Base-by-base conservation (phyloP, 2,797 vertebrate species). In the Malacoraja senta region DNA sequence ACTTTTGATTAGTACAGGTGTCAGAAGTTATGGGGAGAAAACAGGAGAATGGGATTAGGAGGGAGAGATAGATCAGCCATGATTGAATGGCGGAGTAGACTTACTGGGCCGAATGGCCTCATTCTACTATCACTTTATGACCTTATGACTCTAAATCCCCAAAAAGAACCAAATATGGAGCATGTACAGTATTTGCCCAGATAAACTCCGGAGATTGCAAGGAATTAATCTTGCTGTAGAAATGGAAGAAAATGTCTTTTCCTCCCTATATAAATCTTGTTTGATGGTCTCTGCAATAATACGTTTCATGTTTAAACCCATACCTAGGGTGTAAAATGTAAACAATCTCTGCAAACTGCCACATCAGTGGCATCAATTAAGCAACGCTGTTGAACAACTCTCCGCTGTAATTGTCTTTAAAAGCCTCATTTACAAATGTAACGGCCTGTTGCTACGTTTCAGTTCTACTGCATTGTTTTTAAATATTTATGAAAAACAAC, bases 201-300 rank as follows among this genome's bases (percentile, higher is more conserved):
- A 9, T 88, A 88, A 88, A 32, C 65, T 32, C 63, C n/a, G 10
- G 84, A 88, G 93, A 94, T 93, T 88, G 26, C 93, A 93, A 93
- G 77, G 93, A 90, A 93, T 94, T 93, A 90, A 88, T 15, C 12
- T 35, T 17, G 65, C n/a, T 8, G 19, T 13, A 35, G 9, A 68
- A 65, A 8, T 32, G 1, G 61, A 17, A 12, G n/a, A 7, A 53
- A 53, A 53, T 53, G 12, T 65, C 21, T 35, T 88, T 65, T 65
- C 61, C 32, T 88, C 84, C 77, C 13, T 19, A 78, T 78, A 13
- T 35, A 15, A 78, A 15, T 35, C 71, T 72, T 6, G 24, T 53
- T 17, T 44, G 6, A 29, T 72, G 35, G 71, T 58, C 21, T 92
- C 3, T 44, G 26, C 24, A 92, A 63, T 74, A n/a, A 88, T 35